These are phyloP conservation scores for Sphaerophoria rueppellii DNA, from an alignment of 2,888 invertebrate species.

Conservation along the genomic window DNA sequence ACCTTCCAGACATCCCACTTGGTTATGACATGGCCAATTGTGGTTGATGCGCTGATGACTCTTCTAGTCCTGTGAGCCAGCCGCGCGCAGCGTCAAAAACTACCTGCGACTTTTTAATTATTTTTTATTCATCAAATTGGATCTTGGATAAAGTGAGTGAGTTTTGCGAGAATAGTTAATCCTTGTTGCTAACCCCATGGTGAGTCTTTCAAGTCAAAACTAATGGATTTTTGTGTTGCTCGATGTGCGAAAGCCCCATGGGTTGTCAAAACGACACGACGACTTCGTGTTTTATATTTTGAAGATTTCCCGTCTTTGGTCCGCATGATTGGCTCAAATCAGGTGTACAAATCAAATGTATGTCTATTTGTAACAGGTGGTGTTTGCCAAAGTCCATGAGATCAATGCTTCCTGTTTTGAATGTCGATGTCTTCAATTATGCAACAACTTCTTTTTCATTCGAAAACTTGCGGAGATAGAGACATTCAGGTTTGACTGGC, in stretches of 20 bases:
- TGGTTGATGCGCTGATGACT: slow-evolving; percentile 52
- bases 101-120: slow-evolving; percentile 48
- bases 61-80: slow-evolving; percentile 1
- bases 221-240: slow-evolving; percentile 39
- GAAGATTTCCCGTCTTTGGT: background rate
- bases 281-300: slow-evolving; percentile 19
- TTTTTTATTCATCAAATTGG: slow-evolving; percentile 52
- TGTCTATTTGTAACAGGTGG: slow-evolving; percentile 35
- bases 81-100: slow-evolving; percentile 27
- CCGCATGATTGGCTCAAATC: background rate
- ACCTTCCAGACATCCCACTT: slow-evolving; percentile 65
- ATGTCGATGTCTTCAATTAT: slow-evolving; percentile 7
- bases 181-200: slow-evolving; percentile 34
- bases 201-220: slow-evolving; percentile 18
- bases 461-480: slow-evolving; percentile 31
- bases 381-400: too few species aligned
- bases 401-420: too few species aligned
- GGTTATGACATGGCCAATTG: slow-evolving; percentile 67
- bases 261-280: slow-evolving; percentile 16
- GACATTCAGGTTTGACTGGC: slow-evolving; percentile 59
- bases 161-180: background rate
- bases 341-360: slow-evolving; percentile 50
- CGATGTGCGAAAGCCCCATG: slow-evolving; percentile 42
- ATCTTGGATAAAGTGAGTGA: slow-evolving; percentile 20
- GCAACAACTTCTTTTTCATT: slow-evolving; percentile 6